Conservation (phyloP, 2,113 vertebrate genomes). For the Ophiodon elongatus region DNA sequence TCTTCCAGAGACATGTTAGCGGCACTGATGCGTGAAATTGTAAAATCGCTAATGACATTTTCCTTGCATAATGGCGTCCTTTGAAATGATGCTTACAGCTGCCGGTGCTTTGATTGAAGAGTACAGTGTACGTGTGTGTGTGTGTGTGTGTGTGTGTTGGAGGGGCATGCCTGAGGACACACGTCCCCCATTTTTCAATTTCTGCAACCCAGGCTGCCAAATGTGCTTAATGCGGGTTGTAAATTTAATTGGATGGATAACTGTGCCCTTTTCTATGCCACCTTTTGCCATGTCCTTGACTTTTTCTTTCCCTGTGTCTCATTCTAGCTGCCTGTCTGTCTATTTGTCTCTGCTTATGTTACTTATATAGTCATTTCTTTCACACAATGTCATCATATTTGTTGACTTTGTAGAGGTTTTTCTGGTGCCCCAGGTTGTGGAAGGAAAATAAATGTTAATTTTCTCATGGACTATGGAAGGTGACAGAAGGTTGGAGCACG, state of each 20-base stretch:
- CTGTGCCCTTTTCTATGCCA: constrained; percentile 41
- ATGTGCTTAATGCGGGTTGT: constrained; percentile 57
- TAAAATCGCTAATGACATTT: constrained; percentile 78
- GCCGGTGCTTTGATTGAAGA: constrained; percentile 66
- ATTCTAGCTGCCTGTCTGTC: neutral
- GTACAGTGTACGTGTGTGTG: constrained; percentile 34
- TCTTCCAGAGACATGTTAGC: constrained; percentile 59
- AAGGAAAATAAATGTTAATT: neutral
- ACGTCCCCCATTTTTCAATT: constrained; percentile 64
- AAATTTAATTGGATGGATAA: constrained; percentile 73
- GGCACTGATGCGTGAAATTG: constrained; percentile 76
- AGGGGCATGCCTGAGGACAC: constrained; percentile 45
- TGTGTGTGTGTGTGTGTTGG: constrained; percentile 38
- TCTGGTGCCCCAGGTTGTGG: neutral
- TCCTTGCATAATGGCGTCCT: constrained; percentile 71
- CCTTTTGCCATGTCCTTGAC: constrained; percentile 61
- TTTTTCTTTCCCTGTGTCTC: constrained; percentile 4
- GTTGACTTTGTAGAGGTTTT: neutral
- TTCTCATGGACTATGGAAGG: neutral
- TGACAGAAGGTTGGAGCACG: neutral
- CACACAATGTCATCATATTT: neutral
- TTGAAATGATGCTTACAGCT: constrained; percentile 66
- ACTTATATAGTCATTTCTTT: neutral
- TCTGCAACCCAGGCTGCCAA: constrained; percentile 54
- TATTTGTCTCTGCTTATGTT: neutral